These are phyloP conservation scores for Ctenicera cuprea DNA, from an alignment of 2,888 invertebrate species.

Conservation along the genomic window DNA sequence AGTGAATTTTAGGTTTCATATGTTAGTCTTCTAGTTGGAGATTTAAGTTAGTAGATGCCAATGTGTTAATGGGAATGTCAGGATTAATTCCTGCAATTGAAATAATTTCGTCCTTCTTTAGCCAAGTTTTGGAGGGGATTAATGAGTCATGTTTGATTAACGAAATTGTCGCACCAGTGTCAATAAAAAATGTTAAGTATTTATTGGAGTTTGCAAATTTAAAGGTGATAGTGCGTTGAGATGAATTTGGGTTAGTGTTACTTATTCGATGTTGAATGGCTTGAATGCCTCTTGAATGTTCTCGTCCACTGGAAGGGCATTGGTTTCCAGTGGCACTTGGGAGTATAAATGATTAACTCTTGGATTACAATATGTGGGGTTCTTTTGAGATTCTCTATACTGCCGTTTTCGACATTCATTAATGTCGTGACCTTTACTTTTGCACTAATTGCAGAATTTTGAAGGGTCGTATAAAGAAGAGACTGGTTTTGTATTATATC, in stretches of 20 bases:
- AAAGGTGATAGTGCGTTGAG: neutral
- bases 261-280: neutral
- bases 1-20: conserved; percentile 33
- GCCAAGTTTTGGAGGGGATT: conserved; percentile 15
- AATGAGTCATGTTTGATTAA: conserved; percentile 7
- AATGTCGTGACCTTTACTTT: conserved; percentile 40
- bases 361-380: neutral
- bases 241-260: neutral
- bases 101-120: conserved; percentile 32
- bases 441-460: conserved; percentile 48
- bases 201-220: neutral
- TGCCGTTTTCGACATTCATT: conserved; percentile 33
- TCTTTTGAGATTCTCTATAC: too few species aligned
- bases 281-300: conserved; percentile 32
- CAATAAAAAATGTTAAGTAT: conserved; percentile 23
- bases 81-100: conserved; percentile 32
- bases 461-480: neutral
- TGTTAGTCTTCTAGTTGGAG: neutral
- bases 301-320: conserved; percentile 28
- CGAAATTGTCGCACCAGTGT: conserved; percentile 45
- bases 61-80: conserved; percentile 17
- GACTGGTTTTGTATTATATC: too few species aligned
- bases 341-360: conserved; percentile 35
- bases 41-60: conserved; percentile 9
- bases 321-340: conserved; percentile 12